These are phyloP conservation scores for Mylabris sibirica DNA, from an alignment of 2,888 invertebrate genomes.

Conservation along the genomic window DNA sequence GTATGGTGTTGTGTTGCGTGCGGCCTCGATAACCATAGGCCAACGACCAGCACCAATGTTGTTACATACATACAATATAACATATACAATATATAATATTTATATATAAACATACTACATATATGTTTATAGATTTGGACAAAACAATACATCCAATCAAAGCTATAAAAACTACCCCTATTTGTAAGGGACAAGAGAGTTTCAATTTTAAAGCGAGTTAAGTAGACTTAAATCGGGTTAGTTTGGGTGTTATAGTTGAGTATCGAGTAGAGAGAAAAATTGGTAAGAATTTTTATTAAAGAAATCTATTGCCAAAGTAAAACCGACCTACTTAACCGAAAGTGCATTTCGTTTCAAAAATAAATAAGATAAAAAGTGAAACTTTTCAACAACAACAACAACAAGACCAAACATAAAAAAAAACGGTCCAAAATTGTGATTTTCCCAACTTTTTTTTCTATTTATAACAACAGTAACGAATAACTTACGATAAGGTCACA, in stretches of 20 bases:
- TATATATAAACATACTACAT: constrained; percentile 35
- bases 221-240: neutral
- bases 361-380: constrained; percentile 11
- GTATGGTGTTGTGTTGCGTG: constrained; percentile 44
- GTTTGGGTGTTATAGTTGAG: neutral
- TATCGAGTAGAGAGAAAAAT: too few relatives aligned
- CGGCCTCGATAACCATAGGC: constrained; percentile 57
- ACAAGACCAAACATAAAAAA: too few relatives aligned
- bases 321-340: constrained; percentile 25
- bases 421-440: neutral
- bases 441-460: neutral
- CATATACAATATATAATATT: constrained; percentile 43
- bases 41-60: constrained; percentile 57
- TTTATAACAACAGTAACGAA: neutral
- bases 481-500: neutral
- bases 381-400: neutral
- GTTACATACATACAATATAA: constrained; percentile 44
- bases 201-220: too few relatives aligned
- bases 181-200: too few relatives aligned
- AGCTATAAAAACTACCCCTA: neutral
- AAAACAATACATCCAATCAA: neutral
- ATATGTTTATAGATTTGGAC: neutral
- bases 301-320: constrained; percentile 10
- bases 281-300: neutral
- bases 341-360: constrained; percentile 9